Base-by-base conservation (phyloP, 2,888 invertebrate genomes). In the Amphipoea oculea region DNA sequence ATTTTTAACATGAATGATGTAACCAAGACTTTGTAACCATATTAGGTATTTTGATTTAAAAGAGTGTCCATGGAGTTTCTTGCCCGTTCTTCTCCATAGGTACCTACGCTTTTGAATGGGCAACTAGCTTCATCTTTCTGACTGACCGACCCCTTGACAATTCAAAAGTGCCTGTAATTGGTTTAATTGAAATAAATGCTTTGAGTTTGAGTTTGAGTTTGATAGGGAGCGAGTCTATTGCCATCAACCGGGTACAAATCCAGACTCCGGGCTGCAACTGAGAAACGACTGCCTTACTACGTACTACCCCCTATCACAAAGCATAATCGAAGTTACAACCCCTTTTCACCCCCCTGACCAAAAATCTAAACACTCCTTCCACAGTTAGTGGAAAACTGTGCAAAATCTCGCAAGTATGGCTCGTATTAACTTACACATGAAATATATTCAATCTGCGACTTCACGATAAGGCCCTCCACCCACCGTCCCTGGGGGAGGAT, bases 381-480 rank as follows among this genome's bases (percentile, higher is more conserved):
- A 72, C 75, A 76, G 81, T 83, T 86, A 88, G 86, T 89, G 79
- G 78, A 86, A 90, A 89, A 88, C 87, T 90, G 90, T 84, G 86
- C 84, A 91, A 91, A 92, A 91, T 93, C 90, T 91, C 90, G 73
- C 87, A 91, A 92, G 90, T 90, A 86, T 89, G 81, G 93, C 90
- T 91, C 92, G 91, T 91, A 94, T 92, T 94, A 93, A 94, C 92
- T 93, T 95, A 96, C 97, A 97, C 97, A 97, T 97, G 97, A 97
- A 97, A 97, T 97, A 97, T 97, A 97, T 97, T 97, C 97, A 97
- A 97, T 97, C 97, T 97, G 97, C 97, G 97, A 95, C 95, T 95
- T 91, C 88, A 95, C 95, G 98, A 98, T 98, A 98, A 97, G 97
- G 76, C 90, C 89, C 90, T 90, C 92, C 92, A 90, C 89, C 90